Evolutionary conservation across 2,113 vertebrate genomes (phyloP).

Genomic region (Cygnus buccinator): DNA sequence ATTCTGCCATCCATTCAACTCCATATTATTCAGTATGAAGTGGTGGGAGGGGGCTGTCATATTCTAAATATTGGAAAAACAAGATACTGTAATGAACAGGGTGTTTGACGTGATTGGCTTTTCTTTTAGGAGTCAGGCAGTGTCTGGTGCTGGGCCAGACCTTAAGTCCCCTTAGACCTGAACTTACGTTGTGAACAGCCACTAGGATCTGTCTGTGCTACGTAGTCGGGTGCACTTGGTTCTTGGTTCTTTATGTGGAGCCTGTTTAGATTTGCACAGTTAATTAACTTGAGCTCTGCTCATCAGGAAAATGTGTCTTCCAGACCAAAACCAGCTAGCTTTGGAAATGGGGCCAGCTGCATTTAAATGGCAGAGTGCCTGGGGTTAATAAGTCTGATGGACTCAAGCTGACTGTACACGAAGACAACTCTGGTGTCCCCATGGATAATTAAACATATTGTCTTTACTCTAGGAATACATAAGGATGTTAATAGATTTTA

Average conservation of each 20-base stretch:
- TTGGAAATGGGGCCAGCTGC: rapidly evolving
- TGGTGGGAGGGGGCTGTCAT: not conserved
- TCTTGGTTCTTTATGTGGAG: not conserved
- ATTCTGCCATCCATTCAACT: not conserved
- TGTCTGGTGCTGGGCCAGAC: not conserved
- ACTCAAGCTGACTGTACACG: not conserved
- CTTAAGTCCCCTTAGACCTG: not conserved
- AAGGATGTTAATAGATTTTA: not conserved
- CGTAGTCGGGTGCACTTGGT: not conserved
- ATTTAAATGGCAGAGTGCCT: not conserved
- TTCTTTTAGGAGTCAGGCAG: not conserved
- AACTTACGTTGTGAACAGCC: not conserved
- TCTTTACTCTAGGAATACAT: not conserved
- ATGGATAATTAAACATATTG: not conserved
- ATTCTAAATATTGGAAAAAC: not conserved
- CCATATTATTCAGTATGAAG: not conserved
- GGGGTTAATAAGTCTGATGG: rapidly evolving
- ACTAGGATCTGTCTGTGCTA: not conserved
- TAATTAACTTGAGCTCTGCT: not conserved
- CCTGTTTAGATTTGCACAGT: not conserved
- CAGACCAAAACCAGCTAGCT: not conserved
- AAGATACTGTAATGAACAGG: not conserved
- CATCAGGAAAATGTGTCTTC: not conserved
- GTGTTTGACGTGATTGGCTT: not conserved
- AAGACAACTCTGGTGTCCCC: not conserved